These are phyloP conservation scores for Pardosa pseudoannulata DNA, from an alignment of 2,888 invertebrate species.

Conservation along the genomic window DNA sequence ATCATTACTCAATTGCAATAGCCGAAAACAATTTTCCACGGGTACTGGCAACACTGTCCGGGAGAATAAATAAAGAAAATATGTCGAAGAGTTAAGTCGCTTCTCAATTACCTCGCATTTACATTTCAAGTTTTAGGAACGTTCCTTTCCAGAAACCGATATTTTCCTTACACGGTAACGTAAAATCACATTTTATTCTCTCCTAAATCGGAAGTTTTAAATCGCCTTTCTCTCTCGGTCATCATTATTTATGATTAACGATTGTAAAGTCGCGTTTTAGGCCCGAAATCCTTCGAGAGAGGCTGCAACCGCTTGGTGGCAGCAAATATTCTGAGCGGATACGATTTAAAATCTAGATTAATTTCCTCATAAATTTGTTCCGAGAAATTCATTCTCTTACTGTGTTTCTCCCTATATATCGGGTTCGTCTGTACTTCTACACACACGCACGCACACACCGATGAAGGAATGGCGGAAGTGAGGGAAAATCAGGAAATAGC, in stretches of 20 bases:
- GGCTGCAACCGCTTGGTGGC: background rate
- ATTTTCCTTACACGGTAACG: no score
- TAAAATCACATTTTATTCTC: background rate
- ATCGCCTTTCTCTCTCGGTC: background rate
- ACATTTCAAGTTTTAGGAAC: no score
- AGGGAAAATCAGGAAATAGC: background rate
- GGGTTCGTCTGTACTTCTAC: no score
- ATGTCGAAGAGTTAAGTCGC: no score
- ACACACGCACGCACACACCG: no score
- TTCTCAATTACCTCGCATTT: no score
- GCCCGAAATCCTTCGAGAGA: background rate
- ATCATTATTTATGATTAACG: slow-evolving; percentile 19
- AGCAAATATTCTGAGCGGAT: slow-evolving; percentile 16
- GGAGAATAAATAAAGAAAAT: no score
- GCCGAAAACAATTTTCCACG: no score
- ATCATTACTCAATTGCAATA: no score
- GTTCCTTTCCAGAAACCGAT: no score
- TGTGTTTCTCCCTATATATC: background rate
- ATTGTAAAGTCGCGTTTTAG: background rate
- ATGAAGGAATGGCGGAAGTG: background rate
- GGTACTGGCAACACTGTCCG: no score
- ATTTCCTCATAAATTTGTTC: slow-evolving; percentile 24
- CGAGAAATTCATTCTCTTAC: background rate
- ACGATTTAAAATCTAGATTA: slow-evolving; percentile 15
- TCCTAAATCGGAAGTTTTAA: background rate